Percentiles rank a stretch among this genome's conserved stretches.
phyloP scores from a whole-genome alignment of 2,888 invertebrate species.

The Eupithecia pulchellata region DNA sequence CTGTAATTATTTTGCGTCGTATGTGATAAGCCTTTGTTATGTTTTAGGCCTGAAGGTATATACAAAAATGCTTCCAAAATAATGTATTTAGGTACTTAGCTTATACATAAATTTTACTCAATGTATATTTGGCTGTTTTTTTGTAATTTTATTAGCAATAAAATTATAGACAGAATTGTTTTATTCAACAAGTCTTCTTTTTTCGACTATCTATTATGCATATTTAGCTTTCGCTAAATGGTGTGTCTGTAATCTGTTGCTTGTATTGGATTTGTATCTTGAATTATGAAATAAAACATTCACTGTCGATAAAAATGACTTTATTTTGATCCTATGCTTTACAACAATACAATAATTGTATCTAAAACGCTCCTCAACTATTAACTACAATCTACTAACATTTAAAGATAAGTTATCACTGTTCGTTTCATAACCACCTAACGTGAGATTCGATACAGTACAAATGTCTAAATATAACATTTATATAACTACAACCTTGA shows the following conservation, averaged over 20 bases:
- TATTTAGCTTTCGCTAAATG: background rate
- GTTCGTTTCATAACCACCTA: constrained; percentile 57
- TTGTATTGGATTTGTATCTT: background rate
- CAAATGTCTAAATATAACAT: constrained; percentile 39
- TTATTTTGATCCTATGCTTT: constrained; percentile 72
- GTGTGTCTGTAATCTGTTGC: background rate
- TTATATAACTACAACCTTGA: constrained; percentile 44
- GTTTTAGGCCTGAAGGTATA: background rate
- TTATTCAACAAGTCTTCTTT: background rate
- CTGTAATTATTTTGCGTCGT: background rate
- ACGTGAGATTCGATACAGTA: constrained; percentile 60
- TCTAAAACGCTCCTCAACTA: constrained; percentile 68
- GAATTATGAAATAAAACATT: constrained; percentile 41
- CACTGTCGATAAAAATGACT: constrained; percentile 64
- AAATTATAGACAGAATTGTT: background rate
- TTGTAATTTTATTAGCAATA: background rate
- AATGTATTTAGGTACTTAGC: background rate
- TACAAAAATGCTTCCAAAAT: background rate
- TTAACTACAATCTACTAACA: constrained; percentile 61
- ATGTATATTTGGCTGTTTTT: background rate
- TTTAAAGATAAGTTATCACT: constrained; percentile 71
- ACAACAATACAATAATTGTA: constrained; percentile 72
- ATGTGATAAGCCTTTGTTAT: background rate
- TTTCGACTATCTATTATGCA: background rate
- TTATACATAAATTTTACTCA: background rate